A percentile compares a stretch with the other conserved stretches of the same genome.
These are phyloP conservation scores for Leucophora obtusa DNA, from an alignment of 2,888 invertebrate genomes.

Conservation along the genomic window DNA sequence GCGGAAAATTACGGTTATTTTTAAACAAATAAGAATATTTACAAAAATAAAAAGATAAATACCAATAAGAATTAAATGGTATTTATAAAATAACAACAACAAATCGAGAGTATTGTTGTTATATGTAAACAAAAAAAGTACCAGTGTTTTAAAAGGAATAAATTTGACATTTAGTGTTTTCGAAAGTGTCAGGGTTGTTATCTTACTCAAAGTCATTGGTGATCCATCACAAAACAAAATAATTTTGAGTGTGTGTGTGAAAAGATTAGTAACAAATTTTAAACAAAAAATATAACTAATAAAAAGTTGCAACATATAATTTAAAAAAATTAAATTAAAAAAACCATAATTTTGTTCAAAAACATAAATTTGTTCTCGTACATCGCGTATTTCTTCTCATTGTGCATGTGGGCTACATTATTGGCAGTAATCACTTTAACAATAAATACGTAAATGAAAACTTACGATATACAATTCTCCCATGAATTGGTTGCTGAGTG, in stretches of 20 bases:
- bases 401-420: slow-evolving; percentile 40
- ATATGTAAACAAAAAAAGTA: slow-evolving; percentile 19
- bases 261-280: not conserved
- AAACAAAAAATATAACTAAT: not conserved
- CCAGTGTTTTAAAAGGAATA: not conserved
- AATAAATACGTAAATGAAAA: slow-evolving; percentile 16
- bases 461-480: slow-evolving; percentile 9
- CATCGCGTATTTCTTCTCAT: not conserved
- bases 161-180: slow-evolving; percentile 44
- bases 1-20: slow-evolving; percentile 42
- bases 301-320: not conserved
- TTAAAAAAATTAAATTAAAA: not conserved
- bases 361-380: not conserved
- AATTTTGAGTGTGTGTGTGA: slow-evolving; percentile 3
- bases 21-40: slow-evolving; percentile 4
- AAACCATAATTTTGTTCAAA: too few species aligned
- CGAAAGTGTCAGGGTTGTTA: slow-evolving; percentile 54
- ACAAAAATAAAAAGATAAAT: slow-evolving; percentile 16
- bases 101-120: slow-evolving; percentile 33
- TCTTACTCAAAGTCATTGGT: slow-evolving; percentile 53
- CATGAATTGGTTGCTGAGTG: slow-evolving; percentile 47
- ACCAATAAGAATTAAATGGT: slow-evolving; percentile 52
- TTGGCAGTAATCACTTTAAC: slow-evolving; percentile 48
- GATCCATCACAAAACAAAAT: slow-evolving; percentile 55
- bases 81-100: slow-evolving; percentile 17